Evolutionary conservation across 2,888 invertebrate genomes (phyloP).

Genomic region (Hirudinaria manillensis): DNA sequence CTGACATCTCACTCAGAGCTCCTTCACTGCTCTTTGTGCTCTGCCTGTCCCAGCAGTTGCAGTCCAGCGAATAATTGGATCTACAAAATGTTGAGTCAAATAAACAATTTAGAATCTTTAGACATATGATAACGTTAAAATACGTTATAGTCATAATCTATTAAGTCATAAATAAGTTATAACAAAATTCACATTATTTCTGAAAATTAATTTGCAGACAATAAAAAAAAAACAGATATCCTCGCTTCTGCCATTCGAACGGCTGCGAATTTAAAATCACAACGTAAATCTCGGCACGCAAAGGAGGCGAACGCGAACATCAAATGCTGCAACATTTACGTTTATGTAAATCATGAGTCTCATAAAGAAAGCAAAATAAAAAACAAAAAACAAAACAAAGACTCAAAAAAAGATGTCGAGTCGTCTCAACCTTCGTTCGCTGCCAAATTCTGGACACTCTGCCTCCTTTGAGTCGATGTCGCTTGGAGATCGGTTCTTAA

Average conservation of each 20-base stretch:
- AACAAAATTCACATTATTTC: no score
- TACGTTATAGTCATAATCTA: not conserved
- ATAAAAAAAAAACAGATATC: no score
- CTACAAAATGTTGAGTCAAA: constrained; percentile 32
- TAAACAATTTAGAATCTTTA: not conserved
- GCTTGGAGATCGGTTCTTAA: constrained; percentile 22
- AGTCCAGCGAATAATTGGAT: constrained; percentile 41
- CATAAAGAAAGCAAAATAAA: not conserved
- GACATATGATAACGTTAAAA: not conserved
- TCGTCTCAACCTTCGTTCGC: no score
- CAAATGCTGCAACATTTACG: no score
- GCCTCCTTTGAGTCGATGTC: constrained; percentile 32
- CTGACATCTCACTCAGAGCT: constrained; percentile 70
- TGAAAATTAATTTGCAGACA: no score
- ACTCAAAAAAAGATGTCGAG: no score
- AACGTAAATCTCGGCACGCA: no score
- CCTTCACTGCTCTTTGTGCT: constrained; percentile 67
- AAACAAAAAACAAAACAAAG: not conserved
- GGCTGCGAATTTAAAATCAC: no score
- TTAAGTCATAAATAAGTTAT: no score
- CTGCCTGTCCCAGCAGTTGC: constrained; percentile 73
- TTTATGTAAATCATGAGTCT: no score
- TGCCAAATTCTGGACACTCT: constrained; percentile 20
- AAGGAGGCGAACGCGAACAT: no score
- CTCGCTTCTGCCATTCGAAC: no score